Base-by-base conservation (phyloP, 2,888 invertebrate genomes). In the Dynastes hyllus region DNA sequence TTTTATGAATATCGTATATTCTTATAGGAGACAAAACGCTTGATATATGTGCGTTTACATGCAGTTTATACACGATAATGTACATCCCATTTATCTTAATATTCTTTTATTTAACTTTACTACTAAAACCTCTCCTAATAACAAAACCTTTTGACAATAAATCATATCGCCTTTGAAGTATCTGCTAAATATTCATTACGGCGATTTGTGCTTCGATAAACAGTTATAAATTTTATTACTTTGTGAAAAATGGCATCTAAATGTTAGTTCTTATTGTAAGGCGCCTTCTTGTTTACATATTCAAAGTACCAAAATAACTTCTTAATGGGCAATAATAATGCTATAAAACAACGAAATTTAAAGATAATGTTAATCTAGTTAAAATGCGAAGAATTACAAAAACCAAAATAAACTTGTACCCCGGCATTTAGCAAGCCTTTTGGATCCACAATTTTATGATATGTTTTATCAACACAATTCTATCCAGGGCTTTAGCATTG, bases 71-170 rank as follows among this genome's bases (percentile, higher is more conserved):
- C 45, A 37, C 51, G 37, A 67, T 16, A 50, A 45, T 67, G 27
- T 16, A 22, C 69, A 50, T 69, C 27, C 69, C 69, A 51, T 69
- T 69, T 69, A 69, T 69, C 69, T 69, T 51, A 51, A 69, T 69
- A 69, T 29, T 29, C 37, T 32, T 66, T 45, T 45, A 29, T 29
- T 51, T 29, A 69, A 51, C 50, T 69, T 29, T 51, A 69, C 29
- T 69, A 69, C 2, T 22, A 27, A 51, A 69, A 69, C 67, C 29
- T 50, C 29, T 51, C 27, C n/a, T 11, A 69, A 11, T 13, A 29
- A 27, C 50, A 51, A 27, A 51, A 4, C n/a, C 22, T 16, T 22
- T 3, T 6, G n/a, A 2, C 27, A 55, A 55, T 55, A 55, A 55
- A 55, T 55, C 22, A 55, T 5, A 4, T 22, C 22, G 22, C 1